These are phyloP conservation scores for Trissolcus brochymenae DNA, from an alignment of 2,888 invertebrate genomes.

Conservation along the genomic window DNA sequence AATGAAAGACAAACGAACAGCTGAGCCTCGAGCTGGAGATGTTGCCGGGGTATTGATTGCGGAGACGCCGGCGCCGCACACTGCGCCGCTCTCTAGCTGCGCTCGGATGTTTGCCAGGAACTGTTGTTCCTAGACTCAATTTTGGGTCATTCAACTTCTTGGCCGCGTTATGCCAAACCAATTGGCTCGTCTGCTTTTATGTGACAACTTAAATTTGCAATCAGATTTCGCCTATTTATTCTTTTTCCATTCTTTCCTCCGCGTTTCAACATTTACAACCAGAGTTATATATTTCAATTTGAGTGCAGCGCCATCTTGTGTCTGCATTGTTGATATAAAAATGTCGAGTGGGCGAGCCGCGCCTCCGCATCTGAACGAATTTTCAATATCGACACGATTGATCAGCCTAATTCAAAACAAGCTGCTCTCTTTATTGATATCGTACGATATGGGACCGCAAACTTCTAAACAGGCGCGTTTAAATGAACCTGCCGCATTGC, in stretches of 20 bases:
- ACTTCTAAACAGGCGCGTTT: constrained; percentile 10
- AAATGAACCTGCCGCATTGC: constrained; percentile 56
- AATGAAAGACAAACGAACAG: constrained; percentile 62
- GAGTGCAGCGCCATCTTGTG: not conserved
- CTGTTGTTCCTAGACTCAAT: constrained; percentile 33
- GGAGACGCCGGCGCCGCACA: constrained; percentile 70
- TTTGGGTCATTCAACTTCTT: constrained; percentile 32
- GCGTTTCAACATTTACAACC: too few species aligned
- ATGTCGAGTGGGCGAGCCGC: constrained; percentile 65
- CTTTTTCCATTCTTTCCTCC: too few species aligned
- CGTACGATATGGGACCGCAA: constrained; percentile 2
- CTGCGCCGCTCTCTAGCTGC: constrained; percentile 55
- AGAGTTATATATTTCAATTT: not conserved
- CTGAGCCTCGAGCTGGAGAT: constrained; percentile 66
- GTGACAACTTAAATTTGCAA: too few species aligned
- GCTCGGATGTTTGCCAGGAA: constrained; percentile 39
- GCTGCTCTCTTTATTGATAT: constrained; percentile 56
- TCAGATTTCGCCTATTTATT: too few species aligned
- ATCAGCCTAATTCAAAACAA: constrained; percentile 68
- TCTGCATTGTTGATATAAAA: constrained; percentile 35
- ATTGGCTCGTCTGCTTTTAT: too few species aligned
- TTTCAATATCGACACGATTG: constrained; percentile 69
- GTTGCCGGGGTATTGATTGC: constrained; percentile 71
- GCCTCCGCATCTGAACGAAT: constrained; percentile 66
- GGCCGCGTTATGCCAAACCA: not conserved